Evolutionary conservation across 2,113 vertebrate species (phyloP).

Genomic region (Caretta caretta): DNA sequence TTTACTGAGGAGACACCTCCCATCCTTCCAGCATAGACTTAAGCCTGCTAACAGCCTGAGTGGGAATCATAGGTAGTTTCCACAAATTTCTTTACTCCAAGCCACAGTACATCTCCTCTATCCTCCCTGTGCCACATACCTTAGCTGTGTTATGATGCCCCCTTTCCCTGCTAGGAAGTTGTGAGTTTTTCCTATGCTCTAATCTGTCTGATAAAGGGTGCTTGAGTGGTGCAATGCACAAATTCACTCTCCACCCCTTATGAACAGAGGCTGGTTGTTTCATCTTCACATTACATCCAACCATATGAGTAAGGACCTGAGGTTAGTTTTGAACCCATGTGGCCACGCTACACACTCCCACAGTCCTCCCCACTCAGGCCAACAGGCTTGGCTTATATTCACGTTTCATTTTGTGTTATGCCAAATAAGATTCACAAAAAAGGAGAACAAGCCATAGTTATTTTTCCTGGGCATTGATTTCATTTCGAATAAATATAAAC

Average conservation of each 20-base stretch:
- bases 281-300: neutral
- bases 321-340: neutral
- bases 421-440: constrained; percentile 1
- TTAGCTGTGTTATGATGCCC: neutral
- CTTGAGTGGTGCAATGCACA: neutral
- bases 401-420: constrained; percentile 17
- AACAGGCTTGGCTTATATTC: constrained; percentile 40
- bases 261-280: neutral
- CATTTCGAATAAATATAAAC: constrained; percentile 84
- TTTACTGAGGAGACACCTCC: neutral
- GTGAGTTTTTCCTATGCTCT: neutral
- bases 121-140: neutral
- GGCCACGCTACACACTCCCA: neutral
- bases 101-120: neutral
- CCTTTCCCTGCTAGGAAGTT: neutral
- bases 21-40: neutral
- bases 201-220: neutral
- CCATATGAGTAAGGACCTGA: neutral
- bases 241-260: neutral
- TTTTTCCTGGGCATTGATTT: constrained; percentile 72
- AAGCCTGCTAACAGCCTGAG: neutral
- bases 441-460: constrained; percentile 59
- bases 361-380: constrained; percentile 8
- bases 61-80: neutral
- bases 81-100: neutral